Percentiles rank a stretch among this genome's conserved stretches.
Conservation (phyloP, 2,888 invertebrate genomes). For the Neoaliturus tenellus region DNA sequence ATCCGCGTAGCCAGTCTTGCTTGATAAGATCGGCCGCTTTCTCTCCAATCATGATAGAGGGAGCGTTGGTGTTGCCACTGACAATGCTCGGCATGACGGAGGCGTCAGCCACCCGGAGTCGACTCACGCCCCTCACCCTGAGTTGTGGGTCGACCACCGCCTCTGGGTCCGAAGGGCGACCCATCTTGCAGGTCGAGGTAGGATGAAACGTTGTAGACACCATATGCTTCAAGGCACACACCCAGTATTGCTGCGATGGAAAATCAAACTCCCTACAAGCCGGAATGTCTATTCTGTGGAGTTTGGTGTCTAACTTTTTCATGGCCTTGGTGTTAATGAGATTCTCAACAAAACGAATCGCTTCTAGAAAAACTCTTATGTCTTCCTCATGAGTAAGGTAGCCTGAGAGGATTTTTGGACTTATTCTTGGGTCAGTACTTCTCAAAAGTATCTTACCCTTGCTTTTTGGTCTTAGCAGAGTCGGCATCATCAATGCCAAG, state of each 20-base stretch:
- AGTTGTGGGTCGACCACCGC: constrained; percentile 70
- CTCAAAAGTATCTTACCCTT: constrained; percentile 57
- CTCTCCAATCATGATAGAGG: constrained; percentile 68
- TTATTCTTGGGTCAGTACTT: constrained; percentile 47
- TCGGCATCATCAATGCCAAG: constrained; percentile 58
- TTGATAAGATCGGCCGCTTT: constrained; percentile 60
- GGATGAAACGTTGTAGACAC: constrained; percentile 66
- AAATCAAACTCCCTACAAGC: constrained; percentile 63
- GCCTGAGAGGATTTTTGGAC: constrained; percentile 57
- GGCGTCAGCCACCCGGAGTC: constrained; percentile 71
- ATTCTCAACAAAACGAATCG: constrained; percentile 64
- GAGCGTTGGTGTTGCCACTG: constrained; percentile 69
- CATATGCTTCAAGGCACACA: constrained; percentile 63
- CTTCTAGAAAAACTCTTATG: constrained; percentile 66
- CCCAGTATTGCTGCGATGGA: constrained; percentile 66
- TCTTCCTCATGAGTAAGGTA: constrained; percentile 60
- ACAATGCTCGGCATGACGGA: constrained; percentile 71
- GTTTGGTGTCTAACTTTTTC: constrained; percentile 61
- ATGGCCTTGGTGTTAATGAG: constrained; percentile 63
- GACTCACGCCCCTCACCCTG: constrained; percentile 69
- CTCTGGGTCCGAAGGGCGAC: constrained; percentile 66
- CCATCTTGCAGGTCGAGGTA: constrained; percentile 70
- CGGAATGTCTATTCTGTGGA: constrained; percentile 59
- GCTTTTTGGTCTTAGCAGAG: constrained; percentile 60
- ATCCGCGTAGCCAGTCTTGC: constrained; percentile 55